A percentile compares a stretch with the other conserved stretches of the same genome.
These are phyloP conservation scores for Microchrysa polita DNA, from an alignment of 2,888 invertebrate genomes.

Conservation along the genomic window DNA sequence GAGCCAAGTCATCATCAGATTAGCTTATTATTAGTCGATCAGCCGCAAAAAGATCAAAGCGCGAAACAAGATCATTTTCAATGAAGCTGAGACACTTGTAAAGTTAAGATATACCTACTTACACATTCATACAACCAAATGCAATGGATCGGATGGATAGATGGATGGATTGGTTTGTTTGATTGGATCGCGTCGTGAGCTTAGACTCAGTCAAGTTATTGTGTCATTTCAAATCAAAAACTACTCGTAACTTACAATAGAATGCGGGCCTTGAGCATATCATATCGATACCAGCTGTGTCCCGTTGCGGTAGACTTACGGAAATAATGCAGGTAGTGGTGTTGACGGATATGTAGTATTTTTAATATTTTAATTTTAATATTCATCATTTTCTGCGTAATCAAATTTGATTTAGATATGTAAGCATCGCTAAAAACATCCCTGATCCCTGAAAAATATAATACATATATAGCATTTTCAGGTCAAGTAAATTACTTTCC, in stretches of 20 bases:
- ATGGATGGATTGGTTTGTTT: background rate
- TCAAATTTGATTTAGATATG: no score
- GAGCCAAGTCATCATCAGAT: background rate
- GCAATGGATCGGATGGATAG: background rate
- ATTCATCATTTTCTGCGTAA: no score
- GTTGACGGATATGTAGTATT: background rate
- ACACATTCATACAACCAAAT: background rate
- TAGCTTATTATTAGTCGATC: background rate
- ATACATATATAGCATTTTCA: no score
- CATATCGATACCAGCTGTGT: conserved; percentile 3
- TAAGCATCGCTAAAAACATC: no score
- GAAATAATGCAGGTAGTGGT: no score
- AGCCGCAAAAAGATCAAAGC: conserved; percentile 24
- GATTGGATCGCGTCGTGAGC: conserved; percentile 13
- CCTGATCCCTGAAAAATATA: no score
- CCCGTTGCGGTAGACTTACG: background rate
- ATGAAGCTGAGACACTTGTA: conserved; percentile 11
- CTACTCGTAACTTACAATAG: background rate
- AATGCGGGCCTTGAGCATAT: background rate
- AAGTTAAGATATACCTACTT: background rate
- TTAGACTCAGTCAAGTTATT: conserved; percentile 18
- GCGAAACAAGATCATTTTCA: conserved; percentile 1
- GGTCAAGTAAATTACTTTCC: no score
- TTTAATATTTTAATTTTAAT: no score
- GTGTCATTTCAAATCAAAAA: conserved; percentile 11